Evolutionary conservation across 1,140 invertebrate species (phyloP).

Genomic region (Oppia nitens): DNA sequence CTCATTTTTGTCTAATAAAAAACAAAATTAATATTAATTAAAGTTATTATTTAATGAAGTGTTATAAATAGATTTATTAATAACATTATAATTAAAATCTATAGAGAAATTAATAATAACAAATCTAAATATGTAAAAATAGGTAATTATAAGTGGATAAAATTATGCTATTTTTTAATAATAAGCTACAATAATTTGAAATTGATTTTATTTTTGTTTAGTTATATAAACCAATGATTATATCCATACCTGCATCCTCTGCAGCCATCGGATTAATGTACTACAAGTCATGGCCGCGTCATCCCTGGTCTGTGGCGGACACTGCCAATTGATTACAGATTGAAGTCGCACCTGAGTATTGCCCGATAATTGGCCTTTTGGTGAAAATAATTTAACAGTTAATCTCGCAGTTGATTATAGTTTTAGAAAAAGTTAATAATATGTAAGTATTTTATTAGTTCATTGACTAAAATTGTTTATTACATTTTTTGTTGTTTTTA

Average conservation of each 20-base stretch:
- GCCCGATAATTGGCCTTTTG: slow-evolving; percentile 52
- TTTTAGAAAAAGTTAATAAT: background rate
- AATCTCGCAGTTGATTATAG: background rate
- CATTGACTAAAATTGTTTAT: background rate
- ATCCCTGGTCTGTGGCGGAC: slow-evolving; percentile 29
- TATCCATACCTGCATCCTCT: slow-evolving; percentile 51
- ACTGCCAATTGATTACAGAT: slow-evolving; percentile 55
- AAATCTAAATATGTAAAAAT: no score
- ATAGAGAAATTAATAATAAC: no score
- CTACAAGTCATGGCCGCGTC: slow-evolving; percentile 25
- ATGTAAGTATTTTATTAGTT: background rate
- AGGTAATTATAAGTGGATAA: no score
- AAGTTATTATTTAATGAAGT: no score
- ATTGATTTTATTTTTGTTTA: no score
- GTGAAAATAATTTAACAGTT: background rate
- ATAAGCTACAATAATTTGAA: no score
- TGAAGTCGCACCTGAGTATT: slow-evolving; percentile 78
- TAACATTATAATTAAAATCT: no score
- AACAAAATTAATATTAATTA: background rate
- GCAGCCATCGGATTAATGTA: slow-evolving; percentile 62
- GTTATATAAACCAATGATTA: no score
- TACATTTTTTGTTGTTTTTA: no score
- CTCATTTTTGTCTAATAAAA: slow-evolving; percentile 4
- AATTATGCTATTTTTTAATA: no score
- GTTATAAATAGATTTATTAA: no score